These are phyloP conservation scores for Silurus meridionalis DNA, from an alignment of 2,113 vertebrate species.

Conservation along the genomic window DNA sequence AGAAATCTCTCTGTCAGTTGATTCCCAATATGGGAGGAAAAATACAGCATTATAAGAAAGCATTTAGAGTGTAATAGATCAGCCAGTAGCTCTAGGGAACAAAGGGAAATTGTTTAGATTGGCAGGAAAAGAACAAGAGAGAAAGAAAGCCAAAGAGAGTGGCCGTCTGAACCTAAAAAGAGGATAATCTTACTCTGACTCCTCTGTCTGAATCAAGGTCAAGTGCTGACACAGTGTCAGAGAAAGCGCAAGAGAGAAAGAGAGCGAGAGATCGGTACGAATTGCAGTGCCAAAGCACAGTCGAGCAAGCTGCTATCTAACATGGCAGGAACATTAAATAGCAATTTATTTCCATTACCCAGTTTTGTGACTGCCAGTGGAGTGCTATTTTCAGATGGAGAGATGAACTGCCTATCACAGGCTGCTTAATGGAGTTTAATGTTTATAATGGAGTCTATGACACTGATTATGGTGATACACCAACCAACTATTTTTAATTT, in stretches of 20 bases:
- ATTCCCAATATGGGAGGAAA: not conserved
- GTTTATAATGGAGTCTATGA: conserved; percentile 32
- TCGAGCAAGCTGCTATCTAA: conserved; percentile 36
- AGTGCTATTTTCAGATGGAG: conserved; percentile 35
- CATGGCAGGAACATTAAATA: conserved; percentile 38
- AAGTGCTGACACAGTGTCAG: conserved; percentile 26
- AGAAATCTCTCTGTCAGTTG: not conserved
- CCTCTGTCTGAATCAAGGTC: conserved; percentile 46
- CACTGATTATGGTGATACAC: conserved; percentile 56
- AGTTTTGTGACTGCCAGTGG: conserved; percentile 32
- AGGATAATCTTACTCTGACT: conserved; percentile 43
- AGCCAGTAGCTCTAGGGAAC: not conserved
- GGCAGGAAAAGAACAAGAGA: conserved; percentile 22
- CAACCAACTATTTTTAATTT: conserved; percentile 56
- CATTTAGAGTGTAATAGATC: not conserved
- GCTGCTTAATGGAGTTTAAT: conserved; percentile 26
- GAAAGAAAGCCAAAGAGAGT: conserved; percentile 16
- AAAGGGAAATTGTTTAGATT: not conserved
- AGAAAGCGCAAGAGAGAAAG: conserved; percentile 7
- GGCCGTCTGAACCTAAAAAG: conserved; percentile 11
- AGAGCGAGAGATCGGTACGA: conserved; percentile 11
- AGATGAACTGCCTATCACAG: conserved; percentile 39
- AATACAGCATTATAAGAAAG: not conserved
- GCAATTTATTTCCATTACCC: conserved; percentile 35
- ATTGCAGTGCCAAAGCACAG: conserved; percentile 25